A percentile compares a stretch with the other conserved stretches of the same genome.
These are phyloP conservation scores for Oryzias sinensis DNA, from an alignment of 2,797 vertebrate genomes.

Conservation along the genomic window DNA sequence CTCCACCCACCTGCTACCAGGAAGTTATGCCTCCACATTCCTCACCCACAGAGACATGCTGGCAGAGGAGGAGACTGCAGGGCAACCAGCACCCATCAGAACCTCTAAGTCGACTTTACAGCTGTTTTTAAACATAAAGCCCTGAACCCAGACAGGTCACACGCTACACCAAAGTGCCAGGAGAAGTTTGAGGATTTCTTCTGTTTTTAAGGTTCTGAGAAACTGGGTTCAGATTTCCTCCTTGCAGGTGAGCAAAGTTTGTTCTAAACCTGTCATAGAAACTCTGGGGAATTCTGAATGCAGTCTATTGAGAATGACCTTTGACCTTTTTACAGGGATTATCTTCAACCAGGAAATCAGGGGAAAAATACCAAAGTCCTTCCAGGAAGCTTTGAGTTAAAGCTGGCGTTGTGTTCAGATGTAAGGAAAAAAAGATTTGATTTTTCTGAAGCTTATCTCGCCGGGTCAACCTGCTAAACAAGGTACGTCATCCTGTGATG, in stretches of 20 bases:
- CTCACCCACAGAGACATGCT: slow-evolving; percentile 17
- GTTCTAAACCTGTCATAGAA: neutral
- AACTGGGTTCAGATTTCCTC: neutral
- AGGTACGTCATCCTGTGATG: neutral
- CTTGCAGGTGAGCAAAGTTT: neutral
- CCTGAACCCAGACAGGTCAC: too few relatives aligned
- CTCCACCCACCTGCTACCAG: slow-evolving; percentile 62
- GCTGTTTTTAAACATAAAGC: too few relatives aligned
- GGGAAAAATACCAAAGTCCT: neutral
- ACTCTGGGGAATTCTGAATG: neutral
- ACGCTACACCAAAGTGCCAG: too few relatives aligned
- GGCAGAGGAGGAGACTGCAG: slow-evolving; percentile 1
- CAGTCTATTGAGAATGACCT: slow-evolving; percentile 15
- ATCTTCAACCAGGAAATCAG: slow-evolving; percentile 29
- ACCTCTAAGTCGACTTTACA: neutral
- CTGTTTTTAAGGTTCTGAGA: neutral
- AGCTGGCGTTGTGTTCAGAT: neutral
- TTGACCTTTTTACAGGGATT: slow-evolving; percentile 9
- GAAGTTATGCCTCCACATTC: slow-evolving; percentile 65
- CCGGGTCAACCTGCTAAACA: slow-evolving; percentile 34
- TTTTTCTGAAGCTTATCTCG: neutral
- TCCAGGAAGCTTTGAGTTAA: slow-evolving; percentile 1
- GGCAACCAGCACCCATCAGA: neutral
- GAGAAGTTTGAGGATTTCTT: neutral
- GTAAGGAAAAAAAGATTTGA: neutral